A percentile compares a stretch with the other conserved stretches of the same genome.
Evolutionary conservation across 1,140 invertebrate genomes (phyloP).

Genomic region (Tyrophagus putrescentiae): DNA sequence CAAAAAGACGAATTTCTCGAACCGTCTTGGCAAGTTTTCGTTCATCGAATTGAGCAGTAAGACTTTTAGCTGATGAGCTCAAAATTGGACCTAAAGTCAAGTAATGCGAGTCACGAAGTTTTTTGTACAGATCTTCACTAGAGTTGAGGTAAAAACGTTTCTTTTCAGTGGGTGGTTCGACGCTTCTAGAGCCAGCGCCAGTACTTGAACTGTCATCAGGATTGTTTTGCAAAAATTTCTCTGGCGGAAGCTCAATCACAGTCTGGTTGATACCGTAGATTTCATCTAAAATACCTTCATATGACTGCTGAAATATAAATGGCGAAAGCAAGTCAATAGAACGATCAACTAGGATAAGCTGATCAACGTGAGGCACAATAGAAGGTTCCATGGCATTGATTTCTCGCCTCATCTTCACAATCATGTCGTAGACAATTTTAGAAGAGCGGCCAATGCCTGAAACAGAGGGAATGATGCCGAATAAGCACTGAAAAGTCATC

Average conservation of each 20-base stretch:
- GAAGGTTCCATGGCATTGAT: constrained; percentile 35
- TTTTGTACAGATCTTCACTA: constrained; percentile 68
- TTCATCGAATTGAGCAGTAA: constrained; percentile 68
- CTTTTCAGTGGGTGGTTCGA: constrained; percentile 43
- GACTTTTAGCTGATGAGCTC: constrained; percentile 68
- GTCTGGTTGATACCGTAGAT: constrained; percentile 57
- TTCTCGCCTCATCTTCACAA: constrained; percentile 60
- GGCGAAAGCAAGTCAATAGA: constrained; percentile 80
- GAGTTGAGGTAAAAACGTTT: constrained; percentile 80
- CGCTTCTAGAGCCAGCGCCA: constrained; percentile 33
- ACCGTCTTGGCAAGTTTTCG: constrained; percentile 69
- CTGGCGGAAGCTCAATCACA: constrained; percentile 65
- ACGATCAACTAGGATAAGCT: constrained; percentile 71
- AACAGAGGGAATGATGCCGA: constrained; percentile 73
- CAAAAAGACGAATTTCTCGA: constrained; percentile 84
- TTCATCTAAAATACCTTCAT: constrained; percentile 91
- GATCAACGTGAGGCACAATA: constrained; percentile 56
- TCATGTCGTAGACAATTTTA: constrained; percentile 71
- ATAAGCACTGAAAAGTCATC: constrained; percentile 65
- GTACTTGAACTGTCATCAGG: constrained; percentile 38
- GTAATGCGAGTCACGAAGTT: constrained; percentile 80
- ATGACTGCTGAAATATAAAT: constrained; percentile 83
- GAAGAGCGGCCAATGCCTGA: constrained; percentile 77
- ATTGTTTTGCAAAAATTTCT: constrained; percentile 51
- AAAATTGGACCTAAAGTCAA: constrained; percentile 71